Evolutionary conservation across 2,113 vertebrate genomes (phyloP).

Genomic region (Neotragus pygmaeus): DNA sequence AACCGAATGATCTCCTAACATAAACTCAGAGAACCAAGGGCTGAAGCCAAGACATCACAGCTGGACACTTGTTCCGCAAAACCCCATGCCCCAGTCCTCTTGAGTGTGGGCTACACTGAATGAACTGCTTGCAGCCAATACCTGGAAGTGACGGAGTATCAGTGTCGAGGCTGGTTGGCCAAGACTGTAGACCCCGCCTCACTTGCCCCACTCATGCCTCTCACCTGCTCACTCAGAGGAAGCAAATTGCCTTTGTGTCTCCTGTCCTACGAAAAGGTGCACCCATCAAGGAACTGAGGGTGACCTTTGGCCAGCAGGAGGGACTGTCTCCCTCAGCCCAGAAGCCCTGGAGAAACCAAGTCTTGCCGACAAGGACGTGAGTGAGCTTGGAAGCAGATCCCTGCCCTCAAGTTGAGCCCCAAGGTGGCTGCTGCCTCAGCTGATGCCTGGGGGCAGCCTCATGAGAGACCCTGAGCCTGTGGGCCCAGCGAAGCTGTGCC

Average conservation of each 20-base stretch:
- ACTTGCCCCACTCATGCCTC: too few species aligned
- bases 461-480: neutral
- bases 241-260: neutral
- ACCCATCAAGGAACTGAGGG: neutral
- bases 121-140: neutral
- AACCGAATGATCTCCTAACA: neutral
- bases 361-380: neutral
- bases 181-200: neutral
- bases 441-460: neutral
- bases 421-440: neutral
- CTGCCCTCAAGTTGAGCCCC: neutral
- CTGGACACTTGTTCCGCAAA: neutral
- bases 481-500: too few species aligned
- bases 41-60: neutral
- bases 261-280: accelerated
- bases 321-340: too few species aligned
- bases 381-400: neutral
- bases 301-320: neutral
- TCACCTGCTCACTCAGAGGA: neutral
- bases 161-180: neutral
- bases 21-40: neutral
- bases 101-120: neutral
- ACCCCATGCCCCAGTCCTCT: neutral
- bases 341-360: neutral
- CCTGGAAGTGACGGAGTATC: accelerated